Evolutionary conservation across 2,888 invertebrate genomes (phyloP), one percentile per base, ranked within the genome.

Genomic region (Ctenicera cuprea): DNA sequence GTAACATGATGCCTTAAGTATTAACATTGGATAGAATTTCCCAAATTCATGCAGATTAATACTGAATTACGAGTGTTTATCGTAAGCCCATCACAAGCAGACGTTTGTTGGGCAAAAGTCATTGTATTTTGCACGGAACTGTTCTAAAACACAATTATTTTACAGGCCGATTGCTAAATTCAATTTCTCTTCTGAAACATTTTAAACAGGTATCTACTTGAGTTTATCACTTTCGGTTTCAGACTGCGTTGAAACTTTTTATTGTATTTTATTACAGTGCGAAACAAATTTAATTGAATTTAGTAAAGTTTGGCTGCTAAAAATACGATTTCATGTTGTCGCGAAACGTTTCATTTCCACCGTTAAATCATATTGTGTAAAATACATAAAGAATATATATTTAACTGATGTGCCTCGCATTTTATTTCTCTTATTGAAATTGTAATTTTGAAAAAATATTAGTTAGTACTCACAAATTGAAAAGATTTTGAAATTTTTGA

Each of bases 61-160:
- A 16, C 41, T 18, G 62, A 22, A 62, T 62, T 43, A 62, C 61
- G 16, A 43, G 8, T 41, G 12, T 43, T 59, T 62, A 18, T 18
- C 30, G 38, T 9, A 33, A 41, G n/a, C 1, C 22, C 41, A 43
- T 62, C 43, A 43, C 22, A 14, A 43, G 7, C 43, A 62, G 62
- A 62, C 43, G 18, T 43, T 43, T 62, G 62, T 26, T 62, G 54
- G 43, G 22, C n/a, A 62, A 38, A 62, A 62, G 43, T 62, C 62
- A 41, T 62, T 62, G 62, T 62, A 20, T 62, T 62, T 62, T 22
- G 37, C 22, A 43, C 26, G 11, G 11, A 62, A 26, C 43, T 62
- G 18, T 62, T 12, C 43, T 12, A 22, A 26, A 62, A 1, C 20
- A 4, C 16, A 43, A 62, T 62, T 62, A 41, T 62, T 37, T 59